Conservation (phyloP, 2,797 vertebrate species). For the Leptodactylus fallax region DNA sequence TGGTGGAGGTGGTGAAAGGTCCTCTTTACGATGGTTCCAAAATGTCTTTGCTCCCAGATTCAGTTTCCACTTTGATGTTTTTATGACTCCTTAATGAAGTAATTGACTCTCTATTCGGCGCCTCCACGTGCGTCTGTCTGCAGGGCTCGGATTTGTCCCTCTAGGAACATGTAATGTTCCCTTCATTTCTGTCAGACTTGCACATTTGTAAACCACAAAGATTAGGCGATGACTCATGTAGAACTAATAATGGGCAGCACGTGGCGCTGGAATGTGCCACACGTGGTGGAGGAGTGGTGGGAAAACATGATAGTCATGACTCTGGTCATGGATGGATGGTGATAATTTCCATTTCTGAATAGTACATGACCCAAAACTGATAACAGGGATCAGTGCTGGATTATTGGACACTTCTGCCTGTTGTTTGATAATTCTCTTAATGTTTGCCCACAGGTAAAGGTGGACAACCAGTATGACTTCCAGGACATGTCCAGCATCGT, state of each 20-base stretch:
- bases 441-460: conserved; percentile 87
- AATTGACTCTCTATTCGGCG: not conserved
- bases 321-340: not conserved
- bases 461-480: conserved; percentile 92
- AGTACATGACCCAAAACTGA: not conserved
- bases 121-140: not conserved
- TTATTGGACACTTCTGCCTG: no score
- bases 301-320: not conserved
- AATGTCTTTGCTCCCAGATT: not conserved
- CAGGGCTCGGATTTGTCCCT: not conserved
- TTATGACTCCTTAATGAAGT: not conserved
- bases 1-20: no score
- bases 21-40: no score
- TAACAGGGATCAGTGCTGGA: no score
- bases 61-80: not conserved
- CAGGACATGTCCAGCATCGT: conserved; percentile 96
- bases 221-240: conserved; percentile 2
- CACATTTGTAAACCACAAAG: conserved; percentile 1
- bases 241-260: not conserved
- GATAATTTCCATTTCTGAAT: not conserved
- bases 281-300: not conserved
- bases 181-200: conserved; percentile 4
- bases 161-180: not conserved
- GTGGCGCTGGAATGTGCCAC: not conserved
- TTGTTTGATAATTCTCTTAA: not conserved